Evolutionary conservation across 2,888 invertebrate genomes (phyloP), one percentile per base, ranked within the genome.

Genomic region (Lottia gigantea): DNA sequence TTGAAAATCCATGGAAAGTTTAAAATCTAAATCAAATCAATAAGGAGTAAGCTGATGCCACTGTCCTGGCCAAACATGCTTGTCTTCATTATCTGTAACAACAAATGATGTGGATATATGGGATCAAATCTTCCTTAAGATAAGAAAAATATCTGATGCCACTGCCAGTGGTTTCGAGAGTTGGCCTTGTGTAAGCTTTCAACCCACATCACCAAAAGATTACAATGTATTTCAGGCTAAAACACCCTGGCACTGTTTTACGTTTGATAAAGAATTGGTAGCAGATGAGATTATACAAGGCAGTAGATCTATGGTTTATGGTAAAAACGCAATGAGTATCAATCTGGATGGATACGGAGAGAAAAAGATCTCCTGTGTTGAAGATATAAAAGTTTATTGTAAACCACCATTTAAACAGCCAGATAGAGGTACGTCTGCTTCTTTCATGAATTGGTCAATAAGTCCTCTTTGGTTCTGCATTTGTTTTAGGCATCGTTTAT

Each of bases 241-340:
- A 55, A 70, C 74, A 2, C 67, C 81, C 0, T 83, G 83, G 82
- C 82, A 82, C 66, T 83, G 83, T 71, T 85, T 84, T 74, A 78
- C 78, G 1, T 85, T 85, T 74, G 84, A 83, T 66, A 74, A 79
- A 11, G 74, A 72, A 16, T 68, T 73, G n/a, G 73, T 68, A 55
- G 46, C 63, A 6, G 75, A 46, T 11, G 82, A 84, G 63, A 68
- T 80, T 14, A 83, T 83, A 16, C 65, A 75, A 40, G 77, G 80
- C 23, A 75, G 71, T 47, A 76, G 78, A 7, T 79, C 78, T 8
- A 74, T 77, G 15, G 74, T 78, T 15, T 76, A 82, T 19, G 78
- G 80, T 0, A 76, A 78, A 40, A 78, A 78, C 40, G 81, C 84
- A 1, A 74, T 79, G 15, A 84, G 80, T 62, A 67, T 81, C n/a